Base-by-base conservation (phyloP, 2,797 vertebrate species). In the Anguilla megastoma region DNA sequence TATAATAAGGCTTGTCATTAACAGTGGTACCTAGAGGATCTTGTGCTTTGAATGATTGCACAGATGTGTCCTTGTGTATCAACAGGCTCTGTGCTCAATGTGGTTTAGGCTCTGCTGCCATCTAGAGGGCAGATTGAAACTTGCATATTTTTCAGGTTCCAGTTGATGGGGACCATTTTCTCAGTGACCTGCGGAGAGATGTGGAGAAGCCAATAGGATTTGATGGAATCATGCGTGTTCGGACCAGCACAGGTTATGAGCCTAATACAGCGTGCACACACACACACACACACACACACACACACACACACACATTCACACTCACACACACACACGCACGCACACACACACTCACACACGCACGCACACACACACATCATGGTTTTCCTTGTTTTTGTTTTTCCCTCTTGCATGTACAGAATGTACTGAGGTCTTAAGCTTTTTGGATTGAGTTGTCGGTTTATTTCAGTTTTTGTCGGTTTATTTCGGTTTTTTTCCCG, bases 141-240 rank as follows among this genome's bases (percentile, higher is more conserved):
- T 5, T 30, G 18, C 21, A 48, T 84, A 16, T 85, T 14, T 86
- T n/a, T 50, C 88, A 99, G 99, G 89, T 98, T 1, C 95, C 96
- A 85, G 89, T 93, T 0, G 98, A 99, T 6, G 97, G 97, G 76
- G 95, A 95, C 0, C 97, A 97, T 87, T 99, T 99, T 93, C 91
- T 99, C 63, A 95, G 91, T 30, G 98, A 99, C 90, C 96, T 99
- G 90, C 96, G 97, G 91, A 97, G 95, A 88, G 97, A 98, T 3
- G 91, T 99, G 60, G 95, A 95, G 90, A 99, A 99, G 92, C 94
- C 91, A 89, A 95, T 97, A 0, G 98, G 97, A 33, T 99, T 99
- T 86, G 99, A 99, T 87, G 98, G 97, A n/a, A 96, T 99, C 41
- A 99, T 99, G 98, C 96, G 98, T 16, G 97, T 99, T 86, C 97